These are phyloP conservation scores for Ceyx erithaca DNA, from an alignment of 2,797 vertebrate species.

Conservation along the genomic window DNA sequence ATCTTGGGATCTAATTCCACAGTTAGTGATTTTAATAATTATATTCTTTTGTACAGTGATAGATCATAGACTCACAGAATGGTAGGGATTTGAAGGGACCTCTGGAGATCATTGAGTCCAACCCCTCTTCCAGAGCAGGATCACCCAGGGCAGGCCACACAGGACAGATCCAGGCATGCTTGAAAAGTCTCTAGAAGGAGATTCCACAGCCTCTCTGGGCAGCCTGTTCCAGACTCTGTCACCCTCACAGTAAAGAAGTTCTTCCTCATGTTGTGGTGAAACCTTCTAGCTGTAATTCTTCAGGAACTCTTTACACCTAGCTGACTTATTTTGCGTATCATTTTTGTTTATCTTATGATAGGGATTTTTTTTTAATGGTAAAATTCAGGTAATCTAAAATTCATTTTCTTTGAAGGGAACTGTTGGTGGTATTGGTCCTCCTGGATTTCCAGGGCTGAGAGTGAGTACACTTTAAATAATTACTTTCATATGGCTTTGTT, in stretches of 20 bases:
- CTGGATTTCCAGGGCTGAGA: slow-evolving; percentile 93
- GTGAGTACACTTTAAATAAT: slow-evolving; percentile 81
- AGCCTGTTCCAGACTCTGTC: too few relatives aligned
- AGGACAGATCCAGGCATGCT: too few relatives aligned
- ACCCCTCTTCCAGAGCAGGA: too few relatives aligned
- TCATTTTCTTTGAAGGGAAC: slow-evolving; percentile 84
- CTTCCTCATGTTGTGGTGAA: too few relatives aligned
- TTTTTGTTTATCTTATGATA: neutral
- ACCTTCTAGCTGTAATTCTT: neutral
- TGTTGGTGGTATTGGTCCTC: slow-evolving; percentile 87
- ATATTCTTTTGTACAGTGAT: neutral
- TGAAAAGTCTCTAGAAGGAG: too few relatives aligned
- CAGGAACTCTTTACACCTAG: neutral
- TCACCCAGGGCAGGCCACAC: too few relatives aligned
- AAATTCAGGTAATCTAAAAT: neutral
- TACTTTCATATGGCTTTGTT: neutral
- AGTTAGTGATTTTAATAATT: neutral
- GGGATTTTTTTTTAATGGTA: neutral
- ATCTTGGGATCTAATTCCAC: neutral
- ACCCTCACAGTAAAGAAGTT: too few relatives aligned
- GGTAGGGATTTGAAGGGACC: too few relatives aligned
- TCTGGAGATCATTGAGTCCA: too few relatives aligned
- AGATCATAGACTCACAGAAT: neutral
- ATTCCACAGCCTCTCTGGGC: too few relatives aligned
- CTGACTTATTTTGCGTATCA: neutral